Base-by-base conservation (phyloP, 2,888 invertebrate genomes). In the Latrodectus elegans region DNA sequence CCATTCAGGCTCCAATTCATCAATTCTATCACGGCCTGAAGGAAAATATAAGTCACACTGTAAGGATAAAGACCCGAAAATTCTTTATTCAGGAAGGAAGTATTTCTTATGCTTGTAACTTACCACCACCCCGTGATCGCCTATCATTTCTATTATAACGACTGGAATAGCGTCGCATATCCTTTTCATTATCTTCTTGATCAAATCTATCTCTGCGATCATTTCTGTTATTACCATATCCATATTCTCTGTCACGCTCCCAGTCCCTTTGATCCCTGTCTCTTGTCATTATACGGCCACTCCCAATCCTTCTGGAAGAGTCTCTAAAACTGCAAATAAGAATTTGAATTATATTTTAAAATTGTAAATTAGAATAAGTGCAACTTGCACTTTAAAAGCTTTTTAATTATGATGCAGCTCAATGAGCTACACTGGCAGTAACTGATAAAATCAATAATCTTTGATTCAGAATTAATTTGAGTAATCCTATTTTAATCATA, bases 1-100 rank as follows among this genome's bases (percentile, higher is more conserved):
- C 96, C 98, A 97, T 93, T 97, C 97, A 4, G 97, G 97, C 92
- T 97, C 96, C 90, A 94, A 94, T 70, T 90, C 90, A 71, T 89
- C 89, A 52, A 89, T 89, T 1, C 88, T 84, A 78, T 89, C 86
- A 17, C 88, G 84, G 49, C 85, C 89, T 84, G 55, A 12, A 74
- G 64, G 14, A 55, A 51, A 70, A 53, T 14, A 14, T 11, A 22
- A 22, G 22, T 22, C 22, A 22, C 22, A 22, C 22, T 22, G 22
- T 22, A 22, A 22, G 22, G 22, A 22, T 22, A 22, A 22, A 1
- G 22, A 22, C 22, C 0, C 1, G 22, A 22, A 22, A 22, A 22
- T 1, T 22, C 0, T 22, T 22, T 22, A 22, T 22, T 22, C 4
- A n/a, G 26, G 38, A 52, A 11, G 15, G 1, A 78, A 38, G 67